Base-by-base conservation (phyloP, 2,113 vertebrate species). In the Nothocercus julius region DNA sequence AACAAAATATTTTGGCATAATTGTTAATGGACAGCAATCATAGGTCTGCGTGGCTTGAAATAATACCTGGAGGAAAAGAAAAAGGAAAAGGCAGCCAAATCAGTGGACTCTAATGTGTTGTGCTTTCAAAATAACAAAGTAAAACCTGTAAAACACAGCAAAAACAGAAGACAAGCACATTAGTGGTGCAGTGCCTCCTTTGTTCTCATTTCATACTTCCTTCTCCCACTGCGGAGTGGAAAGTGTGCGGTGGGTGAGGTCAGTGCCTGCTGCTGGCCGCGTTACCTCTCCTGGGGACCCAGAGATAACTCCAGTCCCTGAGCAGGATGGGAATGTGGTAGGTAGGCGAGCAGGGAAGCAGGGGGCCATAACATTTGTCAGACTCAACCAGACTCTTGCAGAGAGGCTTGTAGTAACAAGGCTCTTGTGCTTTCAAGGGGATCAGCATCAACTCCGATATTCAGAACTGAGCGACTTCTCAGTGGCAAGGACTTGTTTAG, bases 281-380 rank as follows among this genome's bases (percentile, higher is more conserved):
- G 27, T 76, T 58, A 17, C 22, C 5, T 67, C 38, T 67, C 34
- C 45, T 34, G 21, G 13, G 34, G 81, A 34, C 11, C 75, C 27
- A 49, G 51, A 67, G 19, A 28, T n/a, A 44, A 53, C 30, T 88
- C 58, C 45, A 88, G 56, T 5, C 25, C 32, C 53, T 67, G 68
- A 14, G 5, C 38, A 76, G 51, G 82, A 34, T 40, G 24, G n/a
- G 24, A 9, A 2, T 0, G 2, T 0, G 1, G 20, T 27, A 47
- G 1, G 28, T 27, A 47, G 49, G n/a, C 73, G 67, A 53, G 51
- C 38, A 42, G 24, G 13, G 69, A 70, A 51, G 58, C 56, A 27
- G 42, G 7, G 11, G 75, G 44, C 38, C 69, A 62, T 38, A 22
- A 64, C 25, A 38, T 32, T 58, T 69, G 14, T 56, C 44, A 44